These are phyloP conservation scores for Theodoxus fluviatilis DNA, from an alignment of 2,888 invertebrate genomes.

Conservation along the genomic window DNA sequence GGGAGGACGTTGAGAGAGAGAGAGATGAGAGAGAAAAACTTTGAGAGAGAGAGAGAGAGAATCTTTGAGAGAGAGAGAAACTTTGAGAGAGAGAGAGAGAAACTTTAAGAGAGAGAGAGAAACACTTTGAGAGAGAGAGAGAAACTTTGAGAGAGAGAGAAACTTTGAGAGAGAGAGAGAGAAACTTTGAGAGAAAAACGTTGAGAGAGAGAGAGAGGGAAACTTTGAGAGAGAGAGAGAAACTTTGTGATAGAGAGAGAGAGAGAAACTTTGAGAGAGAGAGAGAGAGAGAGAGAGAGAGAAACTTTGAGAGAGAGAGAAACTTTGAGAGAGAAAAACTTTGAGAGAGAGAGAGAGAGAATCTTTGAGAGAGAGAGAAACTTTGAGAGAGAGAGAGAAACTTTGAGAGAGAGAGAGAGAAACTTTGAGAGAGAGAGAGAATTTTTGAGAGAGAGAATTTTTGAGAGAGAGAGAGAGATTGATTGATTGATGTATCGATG, in stretches of 20 bases:
- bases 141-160: too few species aligned
- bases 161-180: too few species aligned
- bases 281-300: slow-evolving; percentile 1
- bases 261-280: background rate
- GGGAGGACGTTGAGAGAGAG: background rate
- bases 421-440: background rate
- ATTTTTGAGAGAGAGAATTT: background rate
- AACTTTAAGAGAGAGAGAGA: background rate
- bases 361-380: background rate
- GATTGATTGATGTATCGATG: too few species aligned
- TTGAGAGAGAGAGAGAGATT: background rate
- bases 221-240: background rate
- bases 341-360: background rate
- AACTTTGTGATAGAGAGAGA: background rate
- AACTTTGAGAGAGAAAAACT: background rate
- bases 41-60: slow-evolving; percentile 19
- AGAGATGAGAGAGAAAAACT: slow-evolving; percentile 12
- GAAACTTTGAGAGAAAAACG: too few species aligned
- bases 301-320: background rate
- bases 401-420: background rate
- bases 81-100: too few species aligned
- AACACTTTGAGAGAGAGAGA: too few species aligned
- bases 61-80: background rate
- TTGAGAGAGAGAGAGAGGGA: background rate
- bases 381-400: background rate